Conservation (phyloP, 92 coral and sea anemone species). For the Chrysogorgia sp. region DNA sequence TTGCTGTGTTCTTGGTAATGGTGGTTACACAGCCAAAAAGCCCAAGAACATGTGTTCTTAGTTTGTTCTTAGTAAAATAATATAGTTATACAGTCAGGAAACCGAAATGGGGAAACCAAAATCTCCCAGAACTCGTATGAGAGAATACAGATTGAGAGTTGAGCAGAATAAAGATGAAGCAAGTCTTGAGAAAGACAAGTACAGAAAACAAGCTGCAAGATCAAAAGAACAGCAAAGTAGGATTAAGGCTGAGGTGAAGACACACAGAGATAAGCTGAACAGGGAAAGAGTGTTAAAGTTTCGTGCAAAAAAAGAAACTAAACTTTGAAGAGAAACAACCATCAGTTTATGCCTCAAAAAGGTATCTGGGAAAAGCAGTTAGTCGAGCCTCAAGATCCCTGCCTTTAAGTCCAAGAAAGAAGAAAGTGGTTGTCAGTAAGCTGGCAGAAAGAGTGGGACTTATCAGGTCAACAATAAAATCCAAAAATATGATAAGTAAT, state of each 20-base stretch:
- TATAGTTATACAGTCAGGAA: too few relatives aligned
- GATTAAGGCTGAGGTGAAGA: conserved; percentile 53
- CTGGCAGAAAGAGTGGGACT: conserved; percentile 54
- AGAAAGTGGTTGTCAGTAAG: conserved; percentile 54
- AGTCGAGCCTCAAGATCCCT: conserved; percentile 48
- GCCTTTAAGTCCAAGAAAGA: conserved; percentile 51
- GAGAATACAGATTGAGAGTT: too few relatives aligned
- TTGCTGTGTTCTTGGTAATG: too few relatives aligned
- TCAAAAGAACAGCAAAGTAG: conserved; percentile 46
- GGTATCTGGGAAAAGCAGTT: conserved; percentile 59
- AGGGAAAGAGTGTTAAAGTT: conserved; percentile 56
- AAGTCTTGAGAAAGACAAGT: too few relatives aligned
- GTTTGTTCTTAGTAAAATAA: too few relatives aligned
- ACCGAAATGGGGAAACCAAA: too few relatives aligned
- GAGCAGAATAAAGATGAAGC: too few relatives aligned
- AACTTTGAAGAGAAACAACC: conserved; percentile 28
- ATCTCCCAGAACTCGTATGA: too few relatives aligned
- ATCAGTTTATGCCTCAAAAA: conserved; percentile 46
- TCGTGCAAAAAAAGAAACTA: conserved; percentile 47
- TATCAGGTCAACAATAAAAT: too few relatives aligned
- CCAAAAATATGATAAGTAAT: conserved; percentile 43
- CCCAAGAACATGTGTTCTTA: too few relatives aligned
- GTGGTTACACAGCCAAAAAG: too few relatives aligned
- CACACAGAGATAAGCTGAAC: conserved; percentile 53
- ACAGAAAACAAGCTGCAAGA: too few relatives aligned